Percentiles rank a stretch among this genome's conserved stretches.
phyloP scores from a whole-genome alignment of 2,113 vertebrate genomes.

The Bubalus kerabau region DNA sequence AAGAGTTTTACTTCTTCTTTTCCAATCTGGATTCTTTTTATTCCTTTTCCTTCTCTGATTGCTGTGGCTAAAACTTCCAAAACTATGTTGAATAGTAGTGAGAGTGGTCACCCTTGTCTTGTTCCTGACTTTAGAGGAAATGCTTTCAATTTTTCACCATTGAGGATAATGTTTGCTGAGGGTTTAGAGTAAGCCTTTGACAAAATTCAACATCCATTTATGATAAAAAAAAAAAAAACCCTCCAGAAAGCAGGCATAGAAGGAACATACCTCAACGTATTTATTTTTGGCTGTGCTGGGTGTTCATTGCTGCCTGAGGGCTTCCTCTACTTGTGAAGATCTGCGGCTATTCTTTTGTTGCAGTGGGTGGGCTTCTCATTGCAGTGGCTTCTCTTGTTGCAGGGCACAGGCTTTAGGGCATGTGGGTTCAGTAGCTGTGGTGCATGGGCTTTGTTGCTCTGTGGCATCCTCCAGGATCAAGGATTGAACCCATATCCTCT shows the following conservation, averaged over 20 bases:
- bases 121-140: background rate
- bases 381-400: background rate
- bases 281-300: background rate
- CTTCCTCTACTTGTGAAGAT: background rate
- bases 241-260: background rate
- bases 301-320: background rate
- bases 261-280: background rate
- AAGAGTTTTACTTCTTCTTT: background rate
- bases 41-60: background rate
- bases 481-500: background rate
- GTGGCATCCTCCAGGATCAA: background rate
- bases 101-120: background rate
- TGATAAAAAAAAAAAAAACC: background rate
- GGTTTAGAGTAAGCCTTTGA: background rate
- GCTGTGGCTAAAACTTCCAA: background rate
- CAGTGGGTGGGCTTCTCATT: background rate
- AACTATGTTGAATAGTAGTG: background rate
- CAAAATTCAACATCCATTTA: background rate
- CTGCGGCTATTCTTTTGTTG: background rate
- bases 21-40: background rate
- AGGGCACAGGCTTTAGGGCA: background rate
- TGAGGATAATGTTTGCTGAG: background rate
- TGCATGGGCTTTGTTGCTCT: background rate
- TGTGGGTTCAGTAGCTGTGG: background rate
- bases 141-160: background rate